phyloP scores from a whole-genome alignment of 2,797 vertebrate species.

The Chromis chromis region DNA sequence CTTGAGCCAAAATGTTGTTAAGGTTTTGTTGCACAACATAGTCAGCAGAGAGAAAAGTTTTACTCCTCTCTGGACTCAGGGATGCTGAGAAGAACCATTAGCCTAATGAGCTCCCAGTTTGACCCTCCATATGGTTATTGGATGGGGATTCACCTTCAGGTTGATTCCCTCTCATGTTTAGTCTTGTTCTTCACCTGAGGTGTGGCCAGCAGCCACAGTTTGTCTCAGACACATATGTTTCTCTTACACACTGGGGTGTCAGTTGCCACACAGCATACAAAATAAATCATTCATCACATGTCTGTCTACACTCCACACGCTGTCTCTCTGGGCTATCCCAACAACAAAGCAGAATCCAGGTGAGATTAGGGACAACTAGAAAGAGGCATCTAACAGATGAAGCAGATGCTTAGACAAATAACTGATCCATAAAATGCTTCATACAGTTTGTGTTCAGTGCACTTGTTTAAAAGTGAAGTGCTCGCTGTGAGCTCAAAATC shows the following conservation, averaged over 20 bases:
- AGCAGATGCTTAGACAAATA: slow-evolving; percentile 7
- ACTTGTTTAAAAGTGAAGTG: slow-evolving; percentile 16
- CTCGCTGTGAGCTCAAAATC: slow-evolving; percentile 46
- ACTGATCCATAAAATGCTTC: slow-evolving; percentile 2
- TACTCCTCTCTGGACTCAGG: slow-evolving; percentile 20
- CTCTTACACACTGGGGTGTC: slow-evolving; percentile 49
- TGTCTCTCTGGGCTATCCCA: slow-evolving; percentile 23
- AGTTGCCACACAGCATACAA: slow-evolving; percentile 43
- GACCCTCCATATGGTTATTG: slow-evolving; percentile 11
- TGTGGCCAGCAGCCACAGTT: slow-evolving; percentile 28
- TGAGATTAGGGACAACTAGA: slow-evolving; percentile 37
- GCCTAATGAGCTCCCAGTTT: slow-evolving; percentile 52
- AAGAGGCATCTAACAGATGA: slow-evolving; percentile 30
- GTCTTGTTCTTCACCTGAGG: slow-evolving; percentile 19
- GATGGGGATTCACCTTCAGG: slow-evolving; percentile 20
- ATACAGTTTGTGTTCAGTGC: slow-evolving; percentile 13
- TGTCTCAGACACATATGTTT: slow-evolving; percentile 42
- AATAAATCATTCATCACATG: slow-evolving; percentile 70
- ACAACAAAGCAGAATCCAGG: slow-evolving; percentile 54
- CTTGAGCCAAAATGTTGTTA: slow-evolving; percentile 16
- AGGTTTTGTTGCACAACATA: slow-evolving; percentile 5
- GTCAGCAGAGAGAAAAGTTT: slow-evolving; percentile 21
- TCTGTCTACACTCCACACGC: slow-evolving; percentile 40
- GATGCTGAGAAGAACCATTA: slow-evolving; percentile 34
- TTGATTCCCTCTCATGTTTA: slow-evolving; percentile 33